Evolutionary conservation across 2,113 vertebrate species (phyloP), one percentile per base, ranked within the genome.

Genomic region (Microtus richardsoni): DNA sequence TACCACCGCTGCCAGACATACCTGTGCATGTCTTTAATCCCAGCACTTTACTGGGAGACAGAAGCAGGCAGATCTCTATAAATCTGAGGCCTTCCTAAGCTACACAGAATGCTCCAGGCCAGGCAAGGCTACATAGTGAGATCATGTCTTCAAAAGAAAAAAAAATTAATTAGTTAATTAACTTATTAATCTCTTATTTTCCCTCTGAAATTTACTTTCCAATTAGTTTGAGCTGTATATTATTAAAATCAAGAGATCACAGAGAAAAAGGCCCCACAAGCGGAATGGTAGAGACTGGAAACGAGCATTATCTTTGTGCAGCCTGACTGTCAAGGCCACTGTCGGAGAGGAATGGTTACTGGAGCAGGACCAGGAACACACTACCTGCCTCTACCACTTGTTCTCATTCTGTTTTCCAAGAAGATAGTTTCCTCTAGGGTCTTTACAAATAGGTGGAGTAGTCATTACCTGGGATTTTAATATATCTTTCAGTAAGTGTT

Each of bases 121-220:
- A 79, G 49, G 17, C 47, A 79, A 54, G 77, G 17, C 30, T 52
- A 22, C 77, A 79, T 58, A 54, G 19, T 80, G 30, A 78, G 47
- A 54, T 19, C 4, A 17, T n/a, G 4, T 79, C 30, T 36, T 79
- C 21, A 79, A 54, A 79, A 79, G 33, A 39, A 80, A 71, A 39
- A 80, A 71, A 68, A 68, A 68, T 6, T 22, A 58, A 58, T 58
- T 21, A 58, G 14, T 58, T 22, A 19, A 58, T 58, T 58, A 52
- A 21, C 1, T 39, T 58, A 19, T 66, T 90, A 21, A 58, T 58
- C 58, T 78, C 49, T 60, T 28, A 8, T 84, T 70, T 93, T 36
- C 16, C 36, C 5, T 86, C 52, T 92, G 60, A 78, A 89, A 91
- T 93, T 82, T 86, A 75, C 58, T 52, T 95, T 77, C 44, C 54